phyloP scores from a whole-genome alignment of 2,113 vertebrate genomes.

The Passer domesticus region DNA sequence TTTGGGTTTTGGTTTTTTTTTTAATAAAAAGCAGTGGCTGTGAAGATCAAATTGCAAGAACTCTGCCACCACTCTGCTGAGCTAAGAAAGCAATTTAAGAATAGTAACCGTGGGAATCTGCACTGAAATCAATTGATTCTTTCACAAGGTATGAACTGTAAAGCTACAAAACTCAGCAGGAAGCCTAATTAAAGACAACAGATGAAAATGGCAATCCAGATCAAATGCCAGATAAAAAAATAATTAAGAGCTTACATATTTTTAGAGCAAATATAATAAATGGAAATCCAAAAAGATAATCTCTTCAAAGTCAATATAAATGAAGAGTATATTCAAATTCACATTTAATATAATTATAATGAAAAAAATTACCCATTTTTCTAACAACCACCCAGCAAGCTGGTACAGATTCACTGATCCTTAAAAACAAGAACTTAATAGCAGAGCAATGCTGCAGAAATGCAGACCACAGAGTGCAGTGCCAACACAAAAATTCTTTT shows the following conservation, averaged over 20 bases:
- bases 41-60: background rate
- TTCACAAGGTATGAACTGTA: slow-evolving; percentile 17
- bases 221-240: slow-evolving; percentile 25
- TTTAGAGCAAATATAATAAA: slow-evolving; percentile 45
- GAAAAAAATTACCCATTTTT: background rate
- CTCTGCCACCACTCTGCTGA: background rate
- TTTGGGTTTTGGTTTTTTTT: background rate
- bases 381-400: background rate
- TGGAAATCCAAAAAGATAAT: slow-evolving; percentile 9
- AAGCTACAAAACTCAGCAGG: slow-evolving; percentile 11
- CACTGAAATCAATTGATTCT: slow-evolving; percentile 38
- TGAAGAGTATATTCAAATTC: background rate
- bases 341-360: slow-evolving; percentile 18
- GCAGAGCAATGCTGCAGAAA: background rate
- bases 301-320: slow-evolving; percentile 30
- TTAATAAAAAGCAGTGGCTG: background rate
- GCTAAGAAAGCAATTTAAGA: slow-evolving; percentile 19
- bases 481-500: background rate
- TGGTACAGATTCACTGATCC: background rate
- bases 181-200: slow-evolving; percentile 48
- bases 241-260: background rate
- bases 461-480: background rate
- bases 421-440: background rate
- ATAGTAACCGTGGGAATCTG: slow-evolving; percentile 20
- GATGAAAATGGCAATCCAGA: slow-evolving; percentile 45